Percentiles rank a stretch among this genome's conserved stretches.
Evolutionary conservation across 2,113 vertebrate genomes (phyloP).

Genomic region (Channa argus): DNA sequence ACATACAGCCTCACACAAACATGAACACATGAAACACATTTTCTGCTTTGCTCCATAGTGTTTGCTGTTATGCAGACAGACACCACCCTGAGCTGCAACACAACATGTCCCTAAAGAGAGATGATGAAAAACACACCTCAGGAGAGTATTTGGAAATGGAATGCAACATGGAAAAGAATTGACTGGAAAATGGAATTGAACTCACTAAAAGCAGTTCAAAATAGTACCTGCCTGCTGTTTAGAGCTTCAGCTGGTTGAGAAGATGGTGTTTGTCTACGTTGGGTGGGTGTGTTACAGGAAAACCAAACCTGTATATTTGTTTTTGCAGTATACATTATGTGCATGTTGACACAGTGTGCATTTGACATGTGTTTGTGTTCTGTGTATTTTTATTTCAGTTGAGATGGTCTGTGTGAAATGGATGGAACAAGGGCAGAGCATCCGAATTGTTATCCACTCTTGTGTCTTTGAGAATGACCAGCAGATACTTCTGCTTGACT

Average conservation of each 20-base stretch:
- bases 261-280: neutral
- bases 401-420: neutral
- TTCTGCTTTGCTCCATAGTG: slow-evolving; percentile 47
- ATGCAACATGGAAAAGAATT: neutral
- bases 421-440: neutral
- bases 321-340: neutral
- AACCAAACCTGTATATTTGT: neutral
- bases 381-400: neutral
- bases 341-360: no score
- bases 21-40: neutral
- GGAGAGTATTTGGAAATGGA: slow-evolving; percentile 37
- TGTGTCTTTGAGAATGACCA: slow-evolving; percentile 2
- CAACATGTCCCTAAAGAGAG: slow-evolving; percentile 28
- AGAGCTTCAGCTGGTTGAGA: neutral
- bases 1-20: slow-evolving; percentile 5
- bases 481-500: slow-evolving; percentile 1
- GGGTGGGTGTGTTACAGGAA: neutral
- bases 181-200: slow-evolving; percentile 25
- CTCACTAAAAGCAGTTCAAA: slow-evolving; percentile 16
- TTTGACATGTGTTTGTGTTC: no score
- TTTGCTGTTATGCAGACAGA: slow-evolving; percentile 17
- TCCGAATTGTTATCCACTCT: neutral
- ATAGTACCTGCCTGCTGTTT: slow-evolving; percentile 20
- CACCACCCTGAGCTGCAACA: slow-evolving; percentile 30
- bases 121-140: slow-evolving; percentile 45